Evolutionary conservation across 2,113 vertebrate genomes (phyloP).

Genomic region (Cyprinus carpio): DNA sequence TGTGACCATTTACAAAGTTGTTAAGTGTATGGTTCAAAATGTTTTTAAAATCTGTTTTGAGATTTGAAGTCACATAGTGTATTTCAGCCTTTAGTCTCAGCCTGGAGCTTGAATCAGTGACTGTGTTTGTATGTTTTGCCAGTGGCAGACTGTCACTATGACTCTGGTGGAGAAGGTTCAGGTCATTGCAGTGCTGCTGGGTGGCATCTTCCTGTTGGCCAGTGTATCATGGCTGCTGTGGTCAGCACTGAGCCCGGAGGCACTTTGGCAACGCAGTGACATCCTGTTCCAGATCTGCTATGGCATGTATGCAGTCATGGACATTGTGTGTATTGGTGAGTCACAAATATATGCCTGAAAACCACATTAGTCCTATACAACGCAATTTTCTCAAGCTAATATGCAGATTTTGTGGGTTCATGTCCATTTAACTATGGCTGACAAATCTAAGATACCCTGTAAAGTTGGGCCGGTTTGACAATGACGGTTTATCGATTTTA

Average conservation of each 20-base stretch:
- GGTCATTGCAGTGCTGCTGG: slow-evolving; percentile 94
- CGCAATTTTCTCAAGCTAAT: background rate
- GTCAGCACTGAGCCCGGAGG: slow-evolving; percentile 92
- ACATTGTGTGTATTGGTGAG: slow-evolving; percentile 96
- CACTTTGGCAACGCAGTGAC: slow-evolving; percentile 92
- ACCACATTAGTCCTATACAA: background rate
- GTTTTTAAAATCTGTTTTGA: too few species aligned
- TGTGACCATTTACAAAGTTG: too few species aligned
- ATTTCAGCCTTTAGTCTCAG: background rate
- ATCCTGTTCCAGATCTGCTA: slow-evolving; percentile 97
- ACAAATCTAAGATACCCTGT: too few species aligned
- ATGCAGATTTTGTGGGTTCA: background rate
- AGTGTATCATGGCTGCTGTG: slow-evolving; percentile 96
- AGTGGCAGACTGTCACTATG: slow-evolving; percentile 96
- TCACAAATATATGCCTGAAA: background rate
- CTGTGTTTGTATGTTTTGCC: slow-evolving; percentile 36
- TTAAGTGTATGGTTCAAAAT: too few species aligned
- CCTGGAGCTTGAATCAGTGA: background rate
- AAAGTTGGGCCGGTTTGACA: too few species aligned
- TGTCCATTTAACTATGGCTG: too few species aligned
- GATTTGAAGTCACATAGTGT: too few species aligned
- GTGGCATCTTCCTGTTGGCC: slow-evolving; percentile 91
- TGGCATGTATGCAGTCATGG: slow-evolving; percentile 98
- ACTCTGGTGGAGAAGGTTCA: slow-evolving; percentile 98
- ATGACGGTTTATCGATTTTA: too few species aligned